Evolutionary conservation across 2,888 invertebrate genomes (phyloP), one percentile per base, ranked within the genome.

Genomic region (Paralinhomoeus sp.): DNA sequence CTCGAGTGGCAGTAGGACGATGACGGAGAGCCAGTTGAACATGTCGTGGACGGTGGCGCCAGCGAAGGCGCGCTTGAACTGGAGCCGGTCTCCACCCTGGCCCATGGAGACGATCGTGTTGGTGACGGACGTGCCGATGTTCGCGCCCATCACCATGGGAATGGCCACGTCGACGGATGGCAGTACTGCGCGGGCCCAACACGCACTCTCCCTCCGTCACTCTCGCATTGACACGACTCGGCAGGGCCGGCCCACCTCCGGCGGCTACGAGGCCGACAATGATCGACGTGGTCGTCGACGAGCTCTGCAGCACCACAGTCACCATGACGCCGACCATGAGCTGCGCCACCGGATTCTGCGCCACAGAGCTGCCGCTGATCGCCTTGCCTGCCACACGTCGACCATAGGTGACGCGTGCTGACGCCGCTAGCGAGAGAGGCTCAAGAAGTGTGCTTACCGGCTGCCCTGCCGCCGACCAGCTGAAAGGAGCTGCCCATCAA

Each of bases 31-130:
- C 65, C 70, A 69, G 55, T 72, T 72, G 60, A 70, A 72, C 62
- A 70, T 68, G 54, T 72, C 72, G 50, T 72, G 71, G 2, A 72
- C 63, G 17, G 69, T 70, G 20, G 71, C 71, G 2, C 68, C 71
- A 3, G 70, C 68, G 50, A 71, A 71, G 2, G 71, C 71, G 21
- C 69, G 52, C 37, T 67, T 54, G 50, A 70, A 70, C 51, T 66
- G 62, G 22, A 62, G 55, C 20, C 64, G 24, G 5, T 12, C 7
- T 23, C 37, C 38, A 21, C 36, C 22, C 53, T 64, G 63, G 0
- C 57, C 61, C 47, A 68, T 52, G 17, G 65, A 58, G 20, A 68
- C 69, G 31, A 70, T 58, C 2, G 68, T 68, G 53, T 67, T 69
- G 42, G 70, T 70, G 20, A 70, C 63, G 12, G 67, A 67, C 0